Evolutionary conservation across 1,140 invertebrate genomes (phyloP), one percentile per base, ranked within the genome.

Genomic region (Drosophila orosa): DNA sequence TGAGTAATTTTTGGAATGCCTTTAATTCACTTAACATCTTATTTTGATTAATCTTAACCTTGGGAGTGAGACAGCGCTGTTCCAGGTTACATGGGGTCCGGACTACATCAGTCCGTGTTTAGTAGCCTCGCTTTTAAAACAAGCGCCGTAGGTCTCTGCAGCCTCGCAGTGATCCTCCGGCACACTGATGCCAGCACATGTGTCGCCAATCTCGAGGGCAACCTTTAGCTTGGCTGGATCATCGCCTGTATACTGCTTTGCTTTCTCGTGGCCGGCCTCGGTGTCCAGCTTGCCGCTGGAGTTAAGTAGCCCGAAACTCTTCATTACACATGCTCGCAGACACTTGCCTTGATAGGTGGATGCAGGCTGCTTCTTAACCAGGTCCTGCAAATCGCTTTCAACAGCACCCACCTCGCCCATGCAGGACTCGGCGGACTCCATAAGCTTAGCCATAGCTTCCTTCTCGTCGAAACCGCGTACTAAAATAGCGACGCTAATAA

Each of bases 301-400:
- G 22, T 33, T 35, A 3, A 90, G 6, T 10, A 90, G 1, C 0
- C 62, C 56, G 15, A 75, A 69, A n/a, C 39, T 81, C 24, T 90
- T 90, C 81, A 90, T 90, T 12, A 90, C 60, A 40, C 85, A 90
- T 61, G 86, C 66, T 6, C 85, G 74, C 47, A 90, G 24, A 55
- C 85, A 90, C 52, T 90, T 90, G 4, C 56, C 71, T 39, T 81
- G 71, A 8, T 79, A 71, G 3, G 67, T 76, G 13, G 57, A 13
- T 25, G 81, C 68, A 0, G 85, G 59, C 17, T 58, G 57, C 19
- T 61, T 84, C 9, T 90, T 90, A 1, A 74, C 10, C 2, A 80
- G 5, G 2, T 60, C 72, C 40, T 85, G 59, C 15, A 90, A 3
- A 22, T 90, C 86, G 8, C 8, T 50, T 22, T 80, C 66, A 3